These are phyloP conservation scores for Ptiloglossa arizonensis DNA, from an alignment of 1,140 invertebrate species.

Conservation along the genomic window DNA sequence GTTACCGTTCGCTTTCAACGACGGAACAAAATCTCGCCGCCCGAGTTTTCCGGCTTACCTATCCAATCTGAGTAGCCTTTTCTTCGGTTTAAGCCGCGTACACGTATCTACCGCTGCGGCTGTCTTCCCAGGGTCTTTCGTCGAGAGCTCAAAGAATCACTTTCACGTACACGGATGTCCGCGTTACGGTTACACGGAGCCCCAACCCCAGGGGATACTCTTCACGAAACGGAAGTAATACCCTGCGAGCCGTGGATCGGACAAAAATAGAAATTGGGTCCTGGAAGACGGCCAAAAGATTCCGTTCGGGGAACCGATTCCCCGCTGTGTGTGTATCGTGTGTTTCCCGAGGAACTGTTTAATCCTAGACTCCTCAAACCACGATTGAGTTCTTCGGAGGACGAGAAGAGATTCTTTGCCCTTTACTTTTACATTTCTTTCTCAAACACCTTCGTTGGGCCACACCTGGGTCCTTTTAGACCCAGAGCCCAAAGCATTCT, in stretches of 20 bases:
- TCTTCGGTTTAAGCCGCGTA: conserved; percentile 25
- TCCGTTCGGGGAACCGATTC: background rate
- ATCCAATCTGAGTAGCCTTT: conserved; percentile 33
- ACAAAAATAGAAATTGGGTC: conserved; percentile 35
- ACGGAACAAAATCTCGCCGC: conserved; percentile 22
- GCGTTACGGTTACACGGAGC: conserved; percentile 24
- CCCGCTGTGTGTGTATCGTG: background rate
- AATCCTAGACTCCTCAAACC: background rate
- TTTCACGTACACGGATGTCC: conserved; percentile 38
- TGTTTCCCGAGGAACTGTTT: background rate
- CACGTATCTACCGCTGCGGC: conserved; percentile 4
- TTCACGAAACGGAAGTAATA: conserved; percentile 41
- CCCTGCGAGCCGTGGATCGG: conserved; percentile 17
- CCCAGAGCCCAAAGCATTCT: too few species aligned
- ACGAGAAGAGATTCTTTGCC: too few species aligned
- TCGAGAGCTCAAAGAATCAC: conserved; percentile 42
- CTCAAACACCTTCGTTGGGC: too few species aligned
- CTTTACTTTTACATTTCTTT: too few species aligned
- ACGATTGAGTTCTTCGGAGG: background rate
- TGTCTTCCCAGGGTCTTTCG: conserved; percentile 4
- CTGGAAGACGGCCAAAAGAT: conserved; percentile 35
- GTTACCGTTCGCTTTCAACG: conserved; percentile 34
- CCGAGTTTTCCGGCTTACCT: conserved; percentile 34
- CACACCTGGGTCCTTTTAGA: too few species aligned
- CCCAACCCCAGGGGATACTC: background rate